These are phyloP conservation scores for Hyles euphorbiae DNA, from an alignment of 1,140 invertebrate species.

Conservation along the genomic window DNA sequence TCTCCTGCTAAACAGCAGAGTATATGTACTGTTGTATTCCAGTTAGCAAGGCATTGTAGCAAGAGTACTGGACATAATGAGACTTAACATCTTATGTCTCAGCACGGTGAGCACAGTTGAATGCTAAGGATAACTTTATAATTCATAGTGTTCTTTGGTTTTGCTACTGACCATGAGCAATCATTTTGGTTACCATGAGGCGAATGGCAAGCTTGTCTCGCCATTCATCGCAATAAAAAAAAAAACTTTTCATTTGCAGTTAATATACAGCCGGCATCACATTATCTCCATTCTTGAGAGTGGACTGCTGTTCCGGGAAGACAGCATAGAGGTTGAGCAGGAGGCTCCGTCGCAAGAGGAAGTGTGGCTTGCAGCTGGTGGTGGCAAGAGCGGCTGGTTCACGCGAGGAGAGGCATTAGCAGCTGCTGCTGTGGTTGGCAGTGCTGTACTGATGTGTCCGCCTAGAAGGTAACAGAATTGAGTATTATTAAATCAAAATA, in stretches of 20 bases:
- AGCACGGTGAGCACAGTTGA: too few relatives aligned
- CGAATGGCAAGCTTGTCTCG: too few relatives aligned
- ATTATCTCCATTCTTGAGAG: slow-evolving; percentile 52
- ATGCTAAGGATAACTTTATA: too few relatives aligned
- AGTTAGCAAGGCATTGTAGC: neutral
- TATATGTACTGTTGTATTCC: too few relatives aligned
- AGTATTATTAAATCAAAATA: too few relatives aligned
- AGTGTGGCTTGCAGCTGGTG: slow-evolving; percentile 26
- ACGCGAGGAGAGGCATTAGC: slow-evolving; percentile 27
- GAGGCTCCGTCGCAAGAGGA: slow-evolving; percentile 22
- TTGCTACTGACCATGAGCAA: too few relatives aligned
- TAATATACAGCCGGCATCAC: slow-evolving; percentile 43
- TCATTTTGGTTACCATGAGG: too few relatives aligned
- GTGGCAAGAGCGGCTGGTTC: slow-evolving; percentile 23
- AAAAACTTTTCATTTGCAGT: slow-evolving; percentile 3
- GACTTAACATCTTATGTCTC: too few relatives aligned
- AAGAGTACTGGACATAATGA: neutral
- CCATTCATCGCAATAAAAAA: too few relatives aligned
- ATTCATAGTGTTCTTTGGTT: too few relatives aligned
- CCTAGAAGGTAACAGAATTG: slow-evolving; percentile 23
- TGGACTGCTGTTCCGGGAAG: slow-evolving; percentile 57
- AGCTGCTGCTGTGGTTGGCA: neutral
- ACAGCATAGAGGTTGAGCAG: slow-evolving; percentile 44
- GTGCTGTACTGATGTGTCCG: slow-evolving; percentile 17
- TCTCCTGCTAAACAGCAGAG: too few relatives aligned